Base-by-base conservation (phyloP, 2,888 invertebrate species). In the Marronus borbonicus region DNA sequence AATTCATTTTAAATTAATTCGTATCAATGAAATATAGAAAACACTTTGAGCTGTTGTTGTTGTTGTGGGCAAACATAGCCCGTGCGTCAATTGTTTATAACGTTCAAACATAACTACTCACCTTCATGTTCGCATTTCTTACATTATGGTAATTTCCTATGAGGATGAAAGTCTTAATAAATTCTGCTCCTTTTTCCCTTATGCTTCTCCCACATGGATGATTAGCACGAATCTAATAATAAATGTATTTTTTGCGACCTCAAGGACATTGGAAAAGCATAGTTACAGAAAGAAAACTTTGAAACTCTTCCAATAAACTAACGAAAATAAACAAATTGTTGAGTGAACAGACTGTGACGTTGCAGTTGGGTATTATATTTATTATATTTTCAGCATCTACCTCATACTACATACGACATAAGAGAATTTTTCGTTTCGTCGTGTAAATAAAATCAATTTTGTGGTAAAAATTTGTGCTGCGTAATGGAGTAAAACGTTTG, bases 41-140 rank as follows among this genome's bases (percentile, higher is more conserved):
- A 49, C 20, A 39, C 17, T 55, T 55, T 5, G 12, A 55, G 72
- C 44, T 58, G 70, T 58, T 72, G 72, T 60, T 58, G 70, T 58
- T 60, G 72, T 58, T 39, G 60, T 72, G 60, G 72, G 72, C 72
- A 60, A 24, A 39, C 20, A n/a, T 7, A 8, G 17, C 39, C 60
- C 44, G 28, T 72, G 60, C 72, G 72, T 72, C 72, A 72, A 72
- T 70, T 70, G 55, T 70, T 70, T 70, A 70, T 70, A 28, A 70
- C 17, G 70, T 31, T 52, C 31, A 36, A 69, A 69, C 31, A 69
- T 52, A 69, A 36, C 55, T 72, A 58, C 58, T 72, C 58, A 72
- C 58, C 36, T 58, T 72, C 55, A 5, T 39, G 20, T 7, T 8
- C 7, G 17, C 8, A 49, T 49, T 49, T 20, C 24, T 20, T 66